These are phyloP conservation scores for Onychostoma macrolepis DNA, from an alignment of 2,113 vertebrate genomes.

Conservation along the genomic window DNA sequence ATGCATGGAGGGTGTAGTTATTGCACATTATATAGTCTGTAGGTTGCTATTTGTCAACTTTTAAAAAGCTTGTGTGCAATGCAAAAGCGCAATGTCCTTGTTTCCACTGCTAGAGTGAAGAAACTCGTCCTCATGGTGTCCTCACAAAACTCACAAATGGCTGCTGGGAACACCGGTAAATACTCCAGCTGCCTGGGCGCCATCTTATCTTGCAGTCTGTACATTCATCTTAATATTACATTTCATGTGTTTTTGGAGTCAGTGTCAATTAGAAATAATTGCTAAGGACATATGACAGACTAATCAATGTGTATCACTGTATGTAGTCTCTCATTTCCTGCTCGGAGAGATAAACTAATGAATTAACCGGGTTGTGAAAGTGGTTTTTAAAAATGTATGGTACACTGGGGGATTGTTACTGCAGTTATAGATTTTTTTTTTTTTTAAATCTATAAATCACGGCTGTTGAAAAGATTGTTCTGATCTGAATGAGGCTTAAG, in stretches of 20 bases:
- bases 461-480: neutral
- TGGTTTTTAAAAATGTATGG: conserved; percentile 1
- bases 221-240: neutral
- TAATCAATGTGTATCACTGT: neutral
- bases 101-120: neutral
- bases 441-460: neutral
- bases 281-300: neutral
- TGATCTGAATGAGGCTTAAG: neutral
- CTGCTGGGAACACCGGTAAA: conserved; percentile 1
- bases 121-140: neutral
- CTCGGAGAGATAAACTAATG: neutral
- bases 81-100: neutral
- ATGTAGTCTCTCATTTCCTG: neutral
- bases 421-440: neutral
- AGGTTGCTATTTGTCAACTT: conserved; percentile 23
- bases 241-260: neutral
- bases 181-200: neutral
- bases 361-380: neutral
- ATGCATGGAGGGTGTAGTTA: conserved; percentile 30
- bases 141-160: neutral
- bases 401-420: no score
- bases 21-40: conserved; percentile 34
- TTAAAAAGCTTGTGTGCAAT: conserved; percentile 29
- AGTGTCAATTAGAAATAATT: conserved; percentile 6
- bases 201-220: neutral